Evolutionary conservation across 2,113 vertebrate species (phyloP).

Genomic region (Apeltes quadracus): DNA sequence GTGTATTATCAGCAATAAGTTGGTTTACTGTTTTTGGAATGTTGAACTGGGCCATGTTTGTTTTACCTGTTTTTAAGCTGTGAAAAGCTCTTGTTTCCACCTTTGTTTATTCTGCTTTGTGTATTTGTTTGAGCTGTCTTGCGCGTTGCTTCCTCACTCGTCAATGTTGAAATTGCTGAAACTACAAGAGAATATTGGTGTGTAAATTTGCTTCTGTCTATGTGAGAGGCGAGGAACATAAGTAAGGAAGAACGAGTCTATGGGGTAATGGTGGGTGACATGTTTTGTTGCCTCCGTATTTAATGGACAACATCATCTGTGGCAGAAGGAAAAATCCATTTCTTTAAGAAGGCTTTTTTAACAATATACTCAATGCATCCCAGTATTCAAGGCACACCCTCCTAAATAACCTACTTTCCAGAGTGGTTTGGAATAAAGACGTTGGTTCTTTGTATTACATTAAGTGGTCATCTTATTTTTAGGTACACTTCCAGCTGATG

Average conservation of each 20-base stretch:
- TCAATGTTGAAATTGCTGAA: slow-evolving; percentile 17
- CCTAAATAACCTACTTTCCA: slow-evolving; percentile 27
- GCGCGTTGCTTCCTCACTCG: slow-evolving; percentile 14
- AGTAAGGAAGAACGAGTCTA: not conserved
- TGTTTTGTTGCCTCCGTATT: slow-evolving; percentile 3
- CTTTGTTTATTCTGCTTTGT: not conserved
- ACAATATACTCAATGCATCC: not conserved
- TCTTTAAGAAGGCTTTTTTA: not conserved
- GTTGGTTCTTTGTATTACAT: slow-evolving; percentile 29
- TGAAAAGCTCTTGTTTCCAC: slow-evolving; percentile 13
- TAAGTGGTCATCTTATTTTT: slow-evolving; percentile 55
- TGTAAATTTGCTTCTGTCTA: not conserved
- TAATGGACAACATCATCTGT: not conserved
- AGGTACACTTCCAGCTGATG: slow-evolving; percentile 19
- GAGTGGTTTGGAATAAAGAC: not conserved
- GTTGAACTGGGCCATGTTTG: slow-evolving; percentile 49
- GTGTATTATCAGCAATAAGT: not conserved
- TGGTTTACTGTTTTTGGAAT: slow-evolving; percentile 4
- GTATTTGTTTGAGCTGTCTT: not conserved
- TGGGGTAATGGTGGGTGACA: not conserved
- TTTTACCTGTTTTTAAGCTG: slow-evolving; percentile 18
- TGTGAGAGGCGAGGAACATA: not conserved
- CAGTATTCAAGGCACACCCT: not conserved
- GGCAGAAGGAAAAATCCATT: not conserved
- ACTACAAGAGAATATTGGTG: slow-evolving; percentile 4